Evolutionary conservation across 2,888 invertebrate genomes (phyloP).

Genomic region (Hypomecis atomaria): DNA sequence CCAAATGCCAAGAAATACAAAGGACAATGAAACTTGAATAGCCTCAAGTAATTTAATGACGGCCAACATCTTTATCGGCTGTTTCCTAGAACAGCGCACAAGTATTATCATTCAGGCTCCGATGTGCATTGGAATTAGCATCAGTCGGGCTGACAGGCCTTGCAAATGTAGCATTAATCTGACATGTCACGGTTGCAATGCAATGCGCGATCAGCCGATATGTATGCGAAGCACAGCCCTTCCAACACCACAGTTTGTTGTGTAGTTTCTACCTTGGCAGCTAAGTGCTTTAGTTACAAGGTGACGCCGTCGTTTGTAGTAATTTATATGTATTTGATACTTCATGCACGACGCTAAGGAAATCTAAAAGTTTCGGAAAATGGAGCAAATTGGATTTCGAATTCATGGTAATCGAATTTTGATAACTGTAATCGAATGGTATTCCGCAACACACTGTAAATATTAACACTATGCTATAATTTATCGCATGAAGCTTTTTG

Average conservation of each 20-base stretch:
- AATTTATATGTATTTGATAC: constrained; percentile 5
- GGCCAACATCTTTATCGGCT: constrained; percentile 37
- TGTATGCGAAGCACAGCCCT: constrained; percentile 62
- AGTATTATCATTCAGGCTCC: constrained; percentile 47
- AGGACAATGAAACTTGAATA: constrained; percentile 29
- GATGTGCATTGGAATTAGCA: constrained; percentile 46
- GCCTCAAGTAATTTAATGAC: constrained; percentile 31
- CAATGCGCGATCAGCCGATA: constrained; percentile 71
- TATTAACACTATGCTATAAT: no score
- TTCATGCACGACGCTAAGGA: constrained; percentile 1
- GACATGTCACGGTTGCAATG: constrained; percentile 61
- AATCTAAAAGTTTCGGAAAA: not conserved
- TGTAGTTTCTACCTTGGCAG: constrained; percentile 15
- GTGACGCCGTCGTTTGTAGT: constrained; percentile 11
- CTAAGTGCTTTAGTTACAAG: constrained; percentile 3
- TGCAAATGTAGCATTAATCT: constrained; percentile 66
- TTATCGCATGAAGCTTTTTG: no score
- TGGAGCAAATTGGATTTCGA: constrained; percentile 4
- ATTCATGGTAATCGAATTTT: no score
- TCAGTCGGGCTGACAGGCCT: constrained; percentile 53
- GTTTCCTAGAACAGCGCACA: constrained; percentile 41
- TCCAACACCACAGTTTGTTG: constrained; percentile 47
- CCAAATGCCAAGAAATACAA: constrained; percentile 8
- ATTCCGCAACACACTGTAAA: no score
- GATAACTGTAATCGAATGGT: no score